Evolutionary conservation across 2,113 vertebrate species (phyloP).

Genomic region (Melanostigma gelatinosum): DNA sequence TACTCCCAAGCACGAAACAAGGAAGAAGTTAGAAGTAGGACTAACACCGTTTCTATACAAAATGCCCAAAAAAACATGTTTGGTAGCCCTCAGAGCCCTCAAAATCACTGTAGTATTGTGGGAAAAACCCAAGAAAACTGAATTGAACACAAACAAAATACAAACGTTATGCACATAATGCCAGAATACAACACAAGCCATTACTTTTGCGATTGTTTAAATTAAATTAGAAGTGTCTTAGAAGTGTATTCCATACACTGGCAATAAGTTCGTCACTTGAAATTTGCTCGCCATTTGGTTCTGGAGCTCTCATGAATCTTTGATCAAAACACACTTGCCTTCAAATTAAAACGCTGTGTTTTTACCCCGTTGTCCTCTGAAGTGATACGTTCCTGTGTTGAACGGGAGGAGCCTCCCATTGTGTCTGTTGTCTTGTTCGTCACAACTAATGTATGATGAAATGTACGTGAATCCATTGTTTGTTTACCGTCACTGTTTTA

Average conservation of each 20-base stretch:
- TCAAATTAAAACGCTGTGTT: neutral
- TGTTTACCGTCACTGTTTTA: constrained; percentile 46
- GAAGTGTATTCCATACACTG: neutral
- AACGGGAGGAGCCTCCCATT: constrained; percentile 52
- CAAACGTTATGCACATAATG: neutral
- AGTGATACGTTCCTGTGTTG: constrained; percentile 19
- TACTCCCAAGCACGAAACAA: neutral
- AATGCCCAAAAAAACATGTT: neutral
- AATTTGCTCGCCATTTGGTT: neutral
- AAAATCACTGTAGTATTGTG: neutral
- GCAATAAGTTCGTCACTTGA: neutral
- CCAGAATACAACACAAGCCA: neutral
- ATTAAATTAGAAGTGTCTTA: neutral
- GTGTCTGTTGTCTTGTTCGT: constrained; percentile 47
- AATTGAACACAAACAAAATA: neutral
- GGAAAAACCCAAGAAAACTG: neutral
- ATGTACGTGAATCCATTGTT: constrained; percentile 29
- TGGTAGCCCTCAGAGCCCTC: neutral
- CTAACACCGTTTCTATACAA: neutral
- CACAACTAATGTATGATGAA: constrained; percentile 40
- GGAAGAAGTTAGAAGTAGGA: neutral
- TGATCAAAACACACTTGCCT: constrained; percentile 33
- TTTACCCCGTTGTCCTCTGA: constrained; percentile 16
- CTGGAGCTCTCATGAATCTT: constrained; percentile 18
- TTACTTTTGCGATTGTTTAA: neutral